Evolutionary conservation across 2,797 vertebrate species (phyloP).

Genomic region (Emydoidea blandingii): DNA sequence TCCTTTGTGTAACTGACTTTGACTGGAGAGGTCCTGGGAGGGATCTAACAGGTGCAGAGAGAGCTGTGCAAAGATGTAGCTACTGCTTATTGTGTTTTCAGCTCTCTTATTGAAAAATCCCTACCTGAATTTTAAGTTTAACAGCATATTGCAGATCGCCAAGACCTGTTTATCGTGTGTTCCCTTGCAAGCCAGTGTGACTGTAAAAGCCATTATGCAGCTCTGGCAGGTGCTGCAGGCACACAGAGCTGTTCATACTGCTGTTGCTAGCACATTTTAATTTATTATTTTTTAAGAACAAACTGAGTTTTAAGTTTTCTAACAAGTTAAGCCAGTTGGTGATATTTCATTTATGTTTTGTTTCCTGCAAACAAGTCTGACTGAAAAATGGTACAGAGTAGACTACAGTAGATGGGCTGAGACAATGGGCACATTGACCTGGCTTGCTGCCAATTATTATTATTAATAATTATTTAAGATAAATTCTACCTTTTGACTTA

Average conservation of each 20-base stretch:
- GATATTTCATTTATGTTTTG: neutral
- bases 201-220: neutral
- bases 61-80: neutral
- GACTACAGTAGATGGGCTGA: neutral
- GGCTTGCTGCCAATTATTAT: neutral
- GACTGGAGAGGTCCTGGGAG: neutral
- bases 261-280: constrained; percentile 6
- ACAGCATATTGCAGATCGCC: neutral
- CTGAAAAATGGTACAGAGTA: neutral
- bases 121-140: neutral
- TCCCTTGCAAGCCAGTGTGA: neutral
- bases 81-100: neutral
- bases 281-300: neutral
- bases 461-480: neutral
- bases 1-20: neutral
- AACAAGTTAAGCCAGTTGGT: neutral
- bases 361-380: neutral
- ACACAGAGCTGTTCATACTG: neutral
- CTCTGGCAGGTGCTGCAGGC: constrained; percentile 8
- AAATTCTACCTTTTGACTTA: neutral
- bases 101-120: neutral
- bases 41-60: neutral
- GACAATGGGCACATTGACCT: neutral
- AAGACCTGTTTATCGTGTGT: neutral
- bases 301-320: neutral